Evolutionary conservation across 2,888 invertebrate species (phyloP), one percentile per base, ranked within the genome.

Genomic region (Gandaritis pyraliata): DNA sequence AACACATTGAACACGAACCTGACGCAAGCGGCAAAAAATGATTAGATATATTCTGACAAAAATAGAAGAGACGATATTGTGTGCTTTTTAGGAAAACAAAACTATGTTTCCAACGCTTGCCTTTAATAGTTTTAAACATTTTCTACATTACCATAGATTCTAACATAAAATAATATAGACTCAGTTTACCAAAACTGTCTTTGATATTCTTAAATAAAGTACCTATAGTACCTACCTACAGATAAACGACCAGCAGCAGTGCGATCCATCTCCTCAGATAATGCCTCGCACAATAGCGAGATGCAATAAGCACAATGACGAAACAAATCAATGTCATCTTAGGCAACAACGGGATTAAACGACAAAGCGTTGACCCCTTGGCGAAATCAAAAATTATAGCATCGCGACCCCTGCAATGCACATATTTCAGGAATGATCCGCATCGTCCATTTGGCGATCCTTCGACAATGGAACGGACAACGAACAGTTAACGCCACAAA

Each of bases 391-490:
- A 87, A 88, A 83, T 83, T 74, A 82, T 83, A 77, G 82, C 74
- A 70, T 61, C 66, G 71, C 80, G 75, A 79, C 81, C 85, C 86
- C 77, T 78, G 16, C 33, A 11, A 33, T 33, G 78, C 83, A 80
- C 83, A 89, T 89, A 88, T 88, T 81, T 90, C 87, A 86, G 79
- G 81, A 80, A 80, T 83, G 85, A 87, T 86, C 86, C 82, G 76
- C 76, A 81, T 80, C 80, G 83, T 85, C 85, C 85, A 85, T 88
- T 88, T 39, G 80, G 77, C 81, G 80, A 79, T 79, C 73, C 80
- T 78, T 78, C 85, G 85, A 90, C 90, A 90, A 90, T 88, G 80
- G 87, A 73, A 82, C 80, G 85, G 85, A 90, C 88, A 88, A 86
- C 87, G 86, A 78, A 82, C 84, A 85, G 86, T 83, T 82, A 83